phyloP scores from a whole-genome alignment of 2,113 vertebrate species.

The Rhadina sibilatrix region DNA sequence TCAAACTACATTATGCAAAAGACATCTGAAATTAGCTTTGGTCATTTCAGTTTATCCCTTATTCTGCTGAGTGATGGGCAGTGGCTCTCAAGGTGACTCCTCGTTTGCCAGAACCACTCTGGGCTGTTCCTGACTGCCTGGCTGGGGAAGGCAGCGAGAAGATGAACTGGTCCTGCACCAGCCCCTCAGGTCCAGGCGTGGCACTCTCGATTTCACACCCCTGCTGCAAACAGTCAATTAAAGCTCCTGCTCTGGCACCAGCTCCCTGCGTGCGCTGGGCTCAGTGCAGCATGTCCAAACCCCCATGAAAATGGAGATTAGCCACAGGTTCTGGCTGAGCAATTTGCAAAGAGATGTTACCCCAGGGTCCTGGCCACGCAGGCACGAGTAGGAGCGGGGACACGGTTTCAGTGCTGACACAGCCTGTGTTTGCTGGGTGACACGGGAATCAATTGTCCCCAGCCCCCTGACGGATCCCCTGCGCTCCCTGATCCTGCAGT shows the following conservation, averaged over 20 bases:
- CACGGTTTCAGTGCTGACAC: neutral
- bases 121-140: neutral
- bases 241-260: neutral
- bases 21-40: conserved; percentile 20
- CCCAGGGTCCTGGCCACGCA: neutral
- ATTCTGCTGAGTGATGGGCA: neutral
- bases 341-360: neutral
- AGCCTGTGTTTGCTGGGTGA: conserved; percentile 25
- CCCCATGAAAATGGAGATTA: conserved; percentile 13
- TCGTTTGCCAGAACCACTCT: neutral
- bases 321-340: conserved; percentile 1
- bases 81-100: conserved; percentile 53
- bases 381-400: neutral
- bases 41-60: conserved; percentile 25
- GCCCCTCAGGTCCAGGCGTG: neutral
- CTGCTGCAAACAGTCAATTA: conserved; percentile 40
- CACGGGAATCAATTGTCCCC: conserved; percentile 57
- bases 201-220: conserved; percentile 23
- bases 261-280: too few species aligned
- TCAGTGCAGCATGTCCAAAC: neutral
- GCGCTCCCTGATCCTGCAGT: neutral
- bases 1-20: conserved; percentile 24
- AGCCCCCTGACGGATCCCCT: neutral
- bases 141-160: neutral
- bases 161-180: neutral